Evolutionary conservation across 1,140 invertebrate species (phyloP).

Genomic region (Papilio glaucus): DNA sequence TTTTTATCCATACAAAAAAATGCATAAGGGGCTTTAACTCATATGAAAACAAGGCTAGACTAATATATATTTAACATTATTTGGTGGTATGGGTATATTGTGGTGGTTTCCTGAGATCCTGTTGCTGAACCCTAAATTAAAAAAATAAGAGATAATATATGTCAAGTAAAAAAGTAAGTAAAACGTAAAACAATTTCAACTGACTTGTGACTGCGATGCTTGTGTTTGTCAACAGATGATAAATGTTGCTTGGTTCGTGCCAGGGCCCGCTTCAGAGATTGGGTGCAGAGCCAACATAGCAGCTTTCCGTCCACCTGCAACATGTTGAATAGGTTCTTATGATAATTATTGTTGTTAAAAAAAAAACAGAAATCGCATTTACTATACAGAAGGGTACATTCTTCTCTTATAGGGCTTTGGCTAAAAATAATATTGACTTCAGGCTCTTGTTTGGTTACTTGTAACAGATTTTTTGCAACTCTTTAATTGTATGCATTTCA

Average conservation of each 20-base stretch:
- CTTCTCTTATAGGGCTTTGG: neutral
- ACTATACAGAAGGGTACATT: neutral
- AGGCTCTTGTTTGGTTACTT: too few relatives aligned
- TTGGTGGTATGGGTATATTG: too few relatives aligned
- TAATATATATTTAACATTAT: too few relatives aligned
- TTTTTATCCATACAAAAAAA: too few relatives aligned
- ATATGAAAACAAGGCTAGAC: too few relatives aligned
- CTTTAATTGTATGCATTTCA: too few relatives aligned
- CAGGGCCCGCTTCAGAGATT: constrained; percentile 95
- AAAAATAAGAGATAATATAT: neutral
- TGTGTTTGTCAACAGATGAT: constrained; percentile 72
- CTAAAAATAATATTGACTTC: neutral
- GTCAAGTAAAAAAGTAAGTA: too few relatives aligned
- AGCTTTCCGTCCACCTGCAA: constrained; percentile 96
- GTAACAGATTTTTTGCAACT: too few relatives aligned
- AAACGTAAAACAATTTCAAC: constrained; percentile 40
- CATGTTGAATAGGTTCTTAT: constrained; percentile 25
- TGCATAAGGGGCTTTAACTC: too few relatives aligned
- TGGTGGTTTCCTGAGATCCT: too few relatives aligned
- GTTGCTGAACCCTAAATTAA: too few relatives aligned
- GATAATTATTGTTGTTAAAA: neutral
- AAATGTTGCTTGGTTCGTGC: constrained; percentile 93
- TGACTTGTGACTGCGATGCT: constrained; percentile 75
- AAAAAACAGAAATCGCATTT: neutral
- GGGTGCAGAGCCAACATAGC: constrained; percentile 97